Percentiles rank a stretch among this genome's conserved stretches.
Conservation (phyloP, 2,113 vertebrate genomes). For the Callionymus lyra region DNA sequence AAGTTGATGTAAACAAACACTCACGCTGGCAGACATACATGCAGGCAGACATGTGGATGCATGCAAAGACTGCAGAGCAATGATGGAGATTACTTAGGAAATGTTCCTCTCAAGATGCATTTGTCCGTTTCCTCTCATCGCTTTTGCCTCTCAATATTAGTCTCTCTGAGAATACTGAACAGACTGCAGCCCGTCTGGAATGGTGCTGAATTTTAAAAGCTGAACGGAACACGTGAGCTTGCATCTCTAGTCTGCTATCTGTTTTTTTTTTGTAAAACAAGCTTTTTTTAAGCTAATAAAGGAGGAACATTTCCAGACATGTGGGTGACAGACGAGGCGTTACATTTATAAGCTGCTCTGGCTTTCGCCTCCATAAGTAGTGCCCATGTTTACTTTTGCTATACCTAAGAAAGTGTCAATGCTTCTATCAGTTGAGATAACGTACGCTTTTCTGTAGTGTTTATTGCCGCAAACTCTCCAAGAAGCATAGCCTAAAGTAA, state of each 20-base stretch:
- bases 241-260: neutral
- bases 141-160: conserved; percentile 13
- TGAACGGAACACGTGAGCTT: neutral
- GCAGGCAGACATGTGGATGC: neutral
- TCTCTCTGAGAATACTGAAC: conserved; percentile 16
- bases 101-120: conserved; percentile 16
- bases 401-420: no score
- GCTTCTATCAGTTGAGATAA: no score
- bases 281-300: no score
- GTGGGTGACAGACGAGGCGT: no score
- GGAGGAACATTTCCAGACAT: no score
- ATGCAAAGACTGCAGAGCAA: conserved; percentile 2
- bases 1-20: conserved; percentile 15
- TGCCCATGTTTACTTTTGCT: no score
- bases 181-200: conserved; percentile 14
- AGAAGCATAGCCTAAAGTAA: no score
- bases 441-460: no score
- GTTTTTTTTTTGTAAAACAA: neutral
- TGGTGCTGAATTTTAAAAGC: conserved; percentile 13
- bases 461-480: no score
- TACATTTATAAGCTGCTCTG: no score
- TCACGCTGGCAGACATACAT: conserved; percentile 6
- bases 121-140: conserved; percentile 16
- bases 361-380: no score
- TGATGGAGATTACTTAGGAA: conserved; percentile 4